Conservation (phyloP, 2,113 vertebrate genomes). For the Nestor notabilis region DNA sequence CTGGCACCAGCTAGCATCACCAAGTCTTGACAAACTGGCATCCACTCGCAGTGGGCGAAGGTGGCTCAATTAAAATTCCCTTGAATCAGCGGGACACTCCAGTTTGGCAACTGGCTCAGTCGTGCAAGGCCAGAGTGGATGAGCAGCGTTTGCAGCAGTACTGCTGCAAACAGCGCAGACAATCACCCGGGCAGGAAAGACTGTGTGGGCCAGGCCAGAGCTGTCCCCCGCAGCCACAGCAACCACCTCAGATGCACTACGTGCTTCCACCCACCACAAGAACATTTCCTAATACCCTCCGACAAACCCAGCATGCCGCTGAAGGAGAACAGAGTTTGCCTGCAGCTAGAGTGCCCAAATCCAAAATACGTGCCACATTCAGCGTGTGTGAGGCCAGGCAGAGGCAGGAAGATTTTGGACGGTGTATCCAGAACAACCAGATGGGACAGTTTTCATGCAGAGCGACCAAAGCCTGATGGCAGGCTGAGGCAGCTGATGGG, state of each 20-base stretch:
- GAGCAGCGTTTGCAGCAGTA: not conserved
- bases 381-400: accelerated
- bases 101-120: not conserved
- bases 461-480: not conserved
- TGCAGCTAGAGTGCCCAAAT: constrained; percentile 42
- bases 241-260: not conserved
- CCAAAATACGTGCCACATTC: not conserved
- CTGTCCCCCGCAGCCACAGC: not conserved
- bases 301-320: not conserved
- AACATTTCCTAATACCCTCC: constrained; percentile 25
- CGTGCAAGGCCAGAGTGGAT: accelerated
- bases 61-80: not conserved
- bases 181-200: not conserved
- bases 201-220: not conserved
- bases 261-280: not conserved
- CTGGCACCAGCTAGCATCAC: not conserved
- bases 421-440: not conserved
- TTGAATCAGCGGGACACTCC: not conserved
- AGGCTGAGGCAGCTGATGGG: not conserved
- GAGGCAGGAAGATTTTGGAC: not conserved
- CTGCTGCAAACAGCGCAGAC: not conserved
- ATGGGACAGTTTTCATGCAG: not conserved
- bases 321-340: constrained; percentile 35
- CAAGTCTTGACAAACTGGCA: not conserved
- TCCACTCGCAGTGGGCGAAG: accelerated